Base-by-base conservation (phyloP, 1,140 invertebrate genomes). In the Microplitis demolitor region DNA sequence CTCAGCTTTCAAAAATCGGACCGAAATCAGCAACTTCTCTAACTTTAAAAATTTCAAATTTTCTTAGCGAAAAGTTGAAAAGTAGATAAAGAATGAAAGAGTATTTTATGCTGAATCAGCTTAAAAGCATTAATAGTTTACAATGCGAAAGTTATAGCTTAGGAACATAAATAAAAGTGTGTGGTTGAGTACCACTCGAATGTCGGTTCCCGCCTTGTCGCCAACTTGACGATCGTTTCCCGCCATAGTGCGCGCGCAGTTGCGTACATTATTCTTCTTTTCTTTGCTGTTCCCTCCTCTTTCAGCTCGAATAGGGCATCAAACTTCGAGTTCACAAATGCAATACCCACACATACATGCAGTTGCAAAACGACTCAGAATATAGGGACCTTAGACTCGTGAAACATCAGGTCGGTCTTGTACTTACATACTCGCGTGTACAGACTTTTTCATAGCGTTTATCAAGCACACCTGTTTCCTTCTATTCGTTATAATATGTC, bases 201-300 rank as follows among this genome's bases (percentile, higher is more conserved):
- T 13, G 53, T 56, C n/a, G 53, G 39, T 45, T 45, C 39, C 39
- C 39, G 8, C 39, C 39, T 45, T 45, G 39, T 45, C 39, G 39
- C 39, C 39, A 45, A 45, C 39, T 45, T 45, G 39, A 45, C 1
- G 39, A 45, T 61, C 58, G 58, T 31, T 61, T 61, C 58, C 58
- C 58, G 58, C 58, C 58, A 61, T 11, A 33, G 31, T 61, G 58
- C 58, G 58, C 58, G 58, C 58, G 58, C 58, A 61, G 58, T 61
- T 61, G 58, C 58, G 58, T 61, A 24, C 58, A 13, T 61, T 61
- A 34, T 33, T 31, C 58, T 31, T 61, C 9, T 14, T 56, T 56
- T 14, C 16, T 56, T 56, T 24, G 16, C 9, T 13, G 8, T 61
- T 31, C 58, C 58, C 58, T 31, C 58, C 58, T 24, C 24, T 24